Evolutionary conservation across 1,140 invertebrate genomes (phyloP), one percentile per base, ranked within the genome.

Genomic region (Drosophila navojoa): DNA sequence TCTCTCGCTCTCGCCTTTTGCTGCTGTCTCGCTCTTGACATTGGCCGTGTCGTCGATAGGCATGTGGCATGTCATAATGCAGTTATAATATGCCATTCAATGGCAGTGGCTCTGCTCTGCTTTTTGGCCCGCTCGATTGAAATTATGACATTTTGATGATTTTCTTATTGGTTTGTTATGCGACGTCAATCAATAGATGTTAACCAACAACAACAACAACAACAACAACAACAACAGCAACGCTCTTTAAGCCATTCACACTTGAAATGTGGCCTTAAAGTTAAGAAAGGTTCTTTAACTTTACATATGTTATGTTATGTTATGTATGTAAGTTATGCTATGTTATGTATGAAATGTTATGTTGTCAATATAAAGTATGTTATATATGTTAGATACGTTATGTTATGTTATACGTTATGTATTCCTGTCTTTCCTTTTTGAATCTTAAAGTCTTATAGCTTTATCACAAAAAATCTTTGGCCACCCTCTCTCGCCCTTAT

Each of bases 141-240:
- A 90, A 89, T 89, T 90, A 89, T 89, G 84, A 90, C 84, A 89
- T 89, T 89, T 89, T 90, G 84, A 89, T 90, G 84, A 89, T 89
- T 90, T 89, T 81, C 86, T 90, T 90, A 89, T 87, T 84, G 84
- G 82, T 79, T 86, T 84, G 76, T 86, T 89, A 90, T 79, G 76
- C 57, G 27, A 27, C 55, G 27, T 25, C 35, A 72, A 73, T 69
- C 71, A 73, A 73, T 73, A 69, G 29, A 15, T 38, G 16, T 11
- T 16, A 10, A 29, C 52, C 32, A 45, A 29, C n/a, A 45, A 15
- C 15, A 45, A 10, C 42, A 16, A 2, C 42, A 16, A 16, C 0
- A 16, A 38, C 35, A 22, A 22, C 19, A 22, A 22, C 19, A 22
- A 22, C 19, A 22, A n/a, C n/a, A 10, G 32, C 32, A 45, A 27